These are phyloP conservation scores for Fulmarus glacialis DNA, from an alignment of 2,113 vertebrate genomes.

Conservation along the genomic window DNA sequence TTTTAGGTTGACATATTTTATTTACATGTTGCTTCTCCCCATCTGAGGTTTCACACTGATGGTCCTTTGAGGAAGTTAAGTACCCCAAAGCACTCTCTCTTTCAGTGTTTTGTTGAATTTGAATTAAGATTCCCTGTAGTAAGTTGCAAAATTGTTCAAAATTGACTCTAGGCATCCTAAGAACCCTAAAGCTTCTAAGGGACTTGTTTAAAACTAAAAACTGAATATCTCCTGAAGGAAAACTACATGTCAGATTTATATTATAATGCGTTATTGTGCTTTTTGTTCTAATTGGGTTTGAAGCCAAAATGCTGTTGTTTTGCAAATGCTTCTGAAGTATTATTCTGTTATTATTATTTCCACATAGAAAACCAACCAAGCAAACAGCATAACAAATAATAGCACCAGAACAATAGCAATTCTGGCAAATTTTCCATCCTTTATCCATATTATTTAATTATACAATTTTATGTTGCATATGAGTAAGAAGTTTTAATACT, in stretches of 20 bases:
- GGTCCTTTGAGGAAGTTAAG: conserved; percentile 62
- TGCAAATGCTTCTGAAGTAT: conserved; percentile 19
- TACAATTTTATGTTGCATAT: neutral
- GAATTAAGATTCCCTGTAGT: conserved; percentile 77
- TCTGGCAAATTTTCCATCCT: neutral
- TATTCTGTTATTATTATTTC: conserved; percentile 34
- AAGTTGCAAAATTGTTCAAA: conserved; percentile 75
- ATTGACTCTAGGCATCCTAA: conserved; percentile 77
- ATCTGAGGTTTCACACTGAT: conserved; percentile 41
- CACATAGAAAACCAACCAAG: conserved; percentile 2
- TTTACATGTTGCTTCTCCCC: conserved; percentile 59
- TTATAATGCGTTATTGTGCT: conserved; percentile 58
- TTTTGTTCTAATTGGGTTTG: conserved; percentile 69
- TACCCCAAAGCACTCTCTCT: conserved; percentile 62
- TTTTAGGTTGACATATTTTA: conserved; percentile 61
- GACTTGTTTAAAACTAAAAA: conserved; percentile 76
- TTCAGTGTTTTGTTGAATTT: conserved; percentile 74
- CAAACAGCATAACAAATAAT: neutral
- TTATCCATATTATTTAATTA: neutral
- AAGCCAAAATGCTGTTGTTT: conserved; percentile 53
- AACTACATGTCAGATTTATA: conserved; percentile 72
- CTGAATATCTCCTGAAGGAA: conserved; percentile 75
- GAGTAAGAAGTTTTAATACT: neutral
- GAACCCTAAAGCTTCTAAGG: conserved; percentile 80
- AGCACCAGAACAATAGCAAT: neutral